Conservation (phyloP, 2,888 invertebrate species). For the Stenoptilia bipunctidactyla region DNA sequence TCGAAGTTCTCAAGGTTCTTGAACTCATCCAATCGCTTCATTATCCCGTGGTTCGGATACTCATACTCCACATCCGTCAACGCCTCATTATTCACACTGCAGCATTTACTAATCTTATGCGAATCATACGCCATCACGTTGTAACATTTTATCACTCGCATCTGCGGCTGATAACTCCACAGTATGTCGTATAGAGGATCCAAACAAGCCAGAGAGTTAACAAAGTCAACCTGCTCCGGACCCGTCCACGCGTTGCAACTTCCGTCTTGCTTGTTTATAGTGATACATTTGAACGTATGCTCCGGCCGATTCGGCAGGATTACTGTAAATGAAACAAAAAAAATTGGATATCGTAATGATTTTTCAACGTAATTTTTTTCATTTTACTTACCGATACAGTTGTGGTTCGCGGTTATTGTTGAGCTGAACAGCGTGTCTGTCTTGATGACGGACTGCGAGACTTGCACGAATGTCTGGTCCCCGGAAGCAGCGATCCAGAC, state of each 20-base stretch:
- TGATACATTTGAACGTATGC: constrained; percentile 86
- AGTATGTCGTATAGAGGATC: constrained; percentile 94
- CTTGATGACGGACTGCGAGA: constrained; percentile 94
- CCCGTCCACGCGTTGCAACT: constrained; percentile 88
- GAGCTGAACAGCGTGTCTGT: constrained; percentile 89
- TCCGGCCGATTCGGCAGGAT: constrained; percentile 86
- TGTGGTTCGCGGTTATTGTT: constrained; percentile 89
- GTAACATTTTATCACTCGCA: constrained; percentile 77
- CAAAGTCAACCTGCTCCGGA: constrained; percentile 87
- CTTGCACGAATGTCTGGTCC: constrained; percentile 93
- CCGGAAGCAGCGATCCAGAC: constrained; percentile 97
- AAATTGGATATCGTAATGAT: not conserved
- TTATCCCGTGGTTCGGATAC: constrained; percentile 51
- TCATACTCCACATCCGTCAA: constrained; percentile 34
- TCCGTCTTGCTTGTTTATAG: constrained; percentile 91
- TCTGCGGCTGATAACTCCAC: constrained; percentile 88
- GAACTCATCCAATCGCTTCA: constrained; percentile 54
- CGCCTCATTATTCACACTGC: constrained; percentile 35
- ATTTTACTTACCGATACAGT: constrained; percentile 77
- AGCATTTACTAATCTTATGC: constrained; percentile 50
- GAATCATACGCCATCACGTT: constrained; percentile 87
- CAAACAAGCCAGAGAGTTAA: constrained; percentile 82
- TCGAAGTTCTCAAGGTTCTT: constrained; percentile 48
- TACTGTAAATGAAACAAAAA: constrained; percentile 55
- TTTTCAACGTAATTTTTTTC: not conserved